Conservation (phyloP, 2,888 invertebrate species). For the Drosophila anomalata region DNA sequence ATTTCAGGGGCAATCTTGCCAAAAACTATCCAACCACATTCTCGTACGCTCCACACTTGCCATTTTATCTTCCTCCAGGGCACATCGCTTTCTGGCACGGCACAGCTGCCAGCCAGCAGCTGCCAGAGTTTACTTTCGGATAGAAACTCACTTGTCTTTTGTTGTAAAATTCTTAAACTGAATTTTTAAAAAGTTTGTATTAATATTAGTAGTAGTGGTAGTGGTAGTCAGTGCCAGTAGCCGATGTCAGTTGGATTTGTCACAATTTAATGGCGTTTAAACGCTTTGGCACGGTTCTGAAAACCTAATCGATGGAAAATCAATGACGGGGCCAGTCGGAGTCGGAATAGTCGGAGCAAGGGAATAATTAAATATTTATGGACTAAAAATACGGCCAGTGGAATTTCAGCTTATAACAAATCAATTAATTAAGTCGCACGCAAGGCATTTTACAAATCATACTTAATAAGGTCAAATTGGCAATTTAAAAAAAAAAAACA, state of each 20-base stretch:
- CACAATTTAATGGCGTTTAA: conserved; percentile 49
- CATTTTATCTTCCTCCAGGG: conserved; percentile 47
- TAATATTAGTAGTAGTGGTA: not conserved
- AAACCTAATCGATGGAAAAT: conserved; percentile 4
- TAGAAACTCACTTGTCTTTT: conserved; percentile 18
- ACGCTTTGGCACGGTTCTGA: conserved; percentile 62
- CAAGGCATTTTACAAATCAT: conserved; percentile 47
- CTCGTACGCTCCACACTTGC: conserved; percentile 36
- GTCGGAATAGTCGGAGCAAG: not conserved
- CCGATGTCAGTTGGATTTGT: conserved; percentile 48
- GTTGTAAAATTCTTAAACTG: not conserved
- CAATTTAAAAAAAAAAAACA: conserved; percentile 36
- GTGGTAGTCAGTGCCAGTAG: not conserved
- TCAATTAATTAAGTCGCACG: conserved; percentile 40
- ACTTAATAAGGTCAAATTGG: conserved; percentile 65
- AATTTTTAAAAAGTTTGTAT: not conserved
- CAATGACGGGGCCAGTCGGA: conserved; percentile 5
- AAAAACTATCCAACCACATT: conserved; percentile 32
- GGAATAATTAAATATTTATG: conserved; percentile 58
- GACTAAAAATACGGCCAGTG: conserved; percentile 32
- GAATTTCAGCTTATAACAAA: conserved; percentile 47
- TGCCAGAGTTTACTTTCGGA: conserved; percentile 8
- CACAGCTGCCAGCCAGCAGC: conserved; percentile 51
- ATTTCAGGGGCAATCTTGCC: not conserved
- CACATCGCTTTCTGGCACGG: conserved; percentile 32